These are phyloP conservation scores for Bolinopsis microptera DNA, from an alignment of 37 sponge, comb jelly and placozoan genomes.

Conservation along the genomic window DNA sequence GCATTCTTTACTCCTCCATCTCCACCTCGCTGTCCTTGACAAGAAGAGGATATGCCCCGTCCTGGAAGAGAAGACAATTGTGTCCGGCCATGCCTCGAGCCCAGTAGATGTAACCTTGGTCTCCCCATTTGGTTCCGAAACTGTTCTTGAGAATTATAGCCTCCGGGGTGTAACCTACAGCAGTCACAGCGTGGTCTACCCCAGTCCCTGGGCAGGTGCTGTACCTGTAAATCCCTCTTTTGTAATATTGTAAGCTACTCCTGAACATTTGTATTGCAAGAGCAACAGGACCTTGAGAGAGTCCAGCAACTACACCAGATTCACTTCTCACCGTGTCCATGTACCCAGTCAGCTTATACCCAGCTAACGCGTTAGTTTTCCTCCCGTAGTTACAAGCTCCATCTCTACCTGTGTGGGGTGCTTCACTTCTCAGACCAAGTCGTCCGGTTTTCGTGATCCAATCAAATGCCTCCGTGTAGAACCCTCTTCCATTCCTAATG, in stretches of 20 bases:
- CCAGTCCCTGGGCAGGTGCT: neutral
- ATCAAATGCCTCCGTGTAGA: neutral
- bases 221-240: neutral
- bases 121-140: neutral
- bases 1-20: neutral
- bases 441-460: neutral
- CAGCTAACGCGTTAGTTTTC: neutral
- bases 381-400: neutral
- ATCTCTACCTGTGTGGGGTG: neutral
- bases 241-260: neutral
- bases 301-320: neutral
- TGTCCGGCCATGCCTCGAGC: neutral
- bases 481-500: neutral
- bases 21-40: neutral
- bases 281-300: neutral
- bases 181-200: neutral
- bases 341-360: neutral
- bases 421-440: neutral
- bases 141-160: neutral
- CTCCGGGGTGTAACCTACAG: neutral
- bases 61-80: neutral
- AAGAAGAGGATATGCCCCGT: neutral
- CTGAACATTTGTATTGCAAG: neutral
- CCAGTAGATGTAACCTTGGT: neutral
- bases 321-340: neutral